Evolutionary conservation across 2,797 vertebrate genomes (phyloP).

Genomic region (Dermochelys coriacea): DNA sequence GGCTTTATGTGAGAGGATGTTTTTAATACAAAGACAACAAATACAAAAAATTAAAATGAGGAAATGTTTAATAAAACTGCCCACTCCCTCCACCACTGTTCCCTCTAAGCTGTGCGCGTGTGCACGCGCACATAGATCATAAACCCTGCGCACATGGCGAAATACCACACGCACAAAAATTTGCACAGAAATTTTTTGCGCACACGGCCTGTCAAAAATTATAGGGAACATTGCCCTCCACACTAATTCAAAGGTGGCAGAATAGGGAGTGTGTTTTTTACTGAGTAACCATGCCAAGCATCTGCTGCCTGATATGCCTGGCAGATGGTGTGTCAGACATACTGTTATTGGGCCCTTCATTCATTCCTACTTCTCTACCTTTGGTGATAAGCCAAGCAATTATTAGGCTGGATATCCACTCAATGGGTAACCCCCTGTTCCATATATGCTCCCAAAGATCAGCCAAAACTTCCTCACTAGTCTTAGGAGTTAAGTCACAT

Average conservation of each 20-base stretch:
- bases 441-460: background rate
- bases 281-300: background rate
- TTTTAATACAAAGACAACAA: background rate
- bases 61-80: background rate
- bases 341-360: background rate
- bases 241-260: background rate
- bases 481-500: background rate
- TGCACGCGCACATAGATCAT: too few relatives aligned
- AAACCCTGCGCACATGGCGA: too few relatives aligned
- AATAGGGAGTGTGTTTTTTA: background rate
- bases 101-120: too few relatives aligned
- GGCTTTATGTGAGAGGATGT: background rate
- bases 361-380: background rate
- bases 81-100: background rate
- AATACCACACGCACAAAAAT: too few relatives aligned
- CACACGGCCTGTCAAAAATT: too few relatives aligned
- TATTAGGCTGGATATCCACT: background rate
- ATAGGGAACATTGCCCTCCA: background rate
- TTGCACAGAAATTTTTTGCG: background rate
- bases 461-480: background rate
- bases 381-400: background rate
- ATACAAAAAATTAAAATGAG: background rate
- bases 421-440: background rate
- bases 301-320: background rate
- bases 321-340: constrained; percentile 37